Conservation (phyloP, 2,797 vertebrate genomes). For the Aselliscus stoliczkanus region DNA sequence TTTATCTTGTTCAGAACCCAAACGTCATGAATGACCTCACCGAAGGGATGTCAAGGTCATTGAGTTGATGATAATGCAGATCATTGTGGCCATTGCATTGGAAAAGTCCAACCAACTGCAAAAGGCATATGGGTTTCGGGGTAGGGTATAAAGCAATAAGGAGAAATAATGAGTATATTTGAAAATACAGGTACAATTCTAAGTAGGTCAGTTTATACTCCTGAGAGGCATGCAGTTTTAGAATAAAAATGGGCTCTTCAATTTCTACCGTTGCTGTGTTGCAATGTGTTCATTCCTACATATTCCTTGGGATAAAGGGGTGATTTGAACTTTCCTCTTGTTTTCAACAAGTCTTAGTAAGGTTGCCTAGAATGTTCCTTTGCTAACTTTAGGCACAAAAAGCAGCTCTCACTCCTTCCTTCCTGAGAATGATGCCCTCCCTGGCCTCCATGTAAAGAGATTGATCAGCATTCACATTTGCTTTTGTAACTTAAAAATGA, state of each 20-base stretch:
- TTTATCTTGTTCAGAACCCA: not conserved
- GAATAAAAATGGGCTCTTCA: not conserved
- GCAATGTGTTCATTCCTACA: not conserved
- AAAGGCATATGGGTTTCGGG: conserved; percentile 3
- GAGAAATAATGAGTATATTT: not conserved
- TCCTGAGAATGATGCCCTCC: not conserved
- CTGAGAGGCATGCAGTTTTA: not conserved
- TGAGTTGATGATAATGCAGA: not conserved
- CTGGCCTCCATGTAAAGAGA: not conserved
- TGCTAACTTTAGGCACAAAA: not conserved
- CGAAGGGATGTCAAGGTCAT: not conserved
- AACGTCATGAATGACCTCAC: conserved; percentile 13
- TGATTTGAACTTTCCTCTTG: not conserved
- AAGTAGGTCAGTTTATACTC: not conserved
- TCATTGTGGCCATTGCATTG: not conserved
- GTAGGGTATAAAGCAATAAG: not conserved
- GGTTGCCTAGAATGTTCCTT: not conserved
- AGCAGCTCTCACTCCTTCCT: not conserved
- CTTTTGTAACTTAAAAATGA: conserved; percentile 48
- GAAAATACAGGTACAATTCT: not conserved
- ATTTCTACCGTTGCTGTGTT: not conserved
- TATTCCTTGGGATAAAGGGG: not conserved
- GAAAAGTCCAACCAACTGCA: not conserved
- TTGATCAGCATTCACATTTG: not conserved
- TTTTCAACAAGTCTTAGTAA: not conserved